Base-by-base conservation (phyloP, 2,888 invertebrate genomes). In the Actias luna region DNA sequence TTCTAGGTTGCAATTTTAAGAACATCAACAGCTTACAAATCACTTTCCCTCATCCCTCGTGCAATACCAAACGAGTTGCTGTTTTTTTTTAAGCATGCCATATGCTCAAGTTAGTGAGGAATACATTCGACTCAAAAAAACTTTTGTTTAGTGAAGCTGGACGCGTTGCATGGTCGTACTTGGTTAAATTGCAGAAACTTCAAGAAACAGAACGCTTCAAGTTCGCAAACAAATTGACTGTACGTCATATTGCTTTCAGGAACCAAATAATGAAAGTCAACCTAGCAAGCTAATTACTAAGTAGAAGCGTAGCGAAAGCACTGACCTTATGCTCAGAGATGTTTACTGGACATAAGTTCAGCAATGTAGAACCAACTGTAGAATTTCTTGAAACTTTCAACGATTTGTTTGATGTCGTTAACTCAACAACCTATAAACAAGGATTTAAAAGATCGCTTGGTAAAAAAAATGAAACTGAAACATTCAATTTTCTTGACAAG, bases 211-310 rank as follows among this genome's bases (percentile, higher is more conserved):
- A 5, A 62, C 65, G 14, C 57, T 70, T 12, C 61, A 65, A 59
- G 69, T 70, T 61, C 66, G 63, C 5, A n/a, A 66, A 68, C 18
- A 66, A 65, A 67, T 52, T 69, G 2, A 63, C 63, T 2, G 16
- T 39, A 4, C 60, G 66, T 10, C 64, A 68, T 52, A 63, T 64
- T 52, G 0, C 64, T 39, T 71, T 69, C 42, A 31, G 66, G 31
- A 70, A 69, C 59, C 55, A 68, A 29, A 62, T 70, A 3, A 71
- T 71, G 67, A 68, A 68, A 58, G 66, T 67, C 0, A 68, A 67
- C 39, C 60, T 69, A 12, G 72, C 67, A n/a, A 65, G 65, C n/a
- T 68, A 70, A 61, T 2, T 66, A 1, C 14, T 72, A n/a, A 72
- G 72, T 50, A 65, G 33, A 22, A 67, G 68, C 60, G 69, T 69